phyloP scores from a whole-genome alignment of 1,140 invertebrate genomes.

The Dendroctonus ponderosae region DNA sequence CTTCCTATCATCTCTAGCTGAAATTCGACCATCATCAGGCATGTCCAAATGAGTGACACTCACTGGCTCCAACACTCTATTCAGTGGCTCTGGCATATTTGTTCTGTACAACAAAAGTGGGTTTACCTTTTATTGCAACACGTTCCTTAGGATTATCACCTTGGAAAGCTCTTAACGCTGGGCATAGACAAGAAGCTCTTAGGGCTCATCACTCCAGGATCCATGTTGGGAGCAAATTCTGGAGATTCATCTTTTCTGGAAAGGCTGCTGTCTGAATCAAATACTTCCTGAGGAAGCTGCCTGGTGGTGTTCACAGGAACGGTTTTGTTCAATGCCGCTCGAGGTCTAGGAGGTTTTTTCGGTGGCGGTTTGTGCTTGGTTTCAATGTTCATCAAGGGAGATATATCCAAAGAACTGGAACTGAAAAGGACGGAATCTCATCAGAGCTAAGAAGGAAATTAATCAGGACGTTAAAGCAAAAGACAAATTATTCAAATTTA shows the following conservation, averaged over 20 bases:
- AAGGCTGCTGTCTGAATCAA: conserved; percentile 43
- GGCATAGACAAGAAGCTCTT: conserved; percentile 79
- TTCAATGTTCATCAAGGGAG: conserved; percentile 44
- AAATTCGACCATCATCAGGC: conserved; percentile 52
- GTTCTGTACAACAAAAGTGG: conserved; percentile 52
- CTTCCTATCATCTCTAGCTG: conserved; percentile 36
- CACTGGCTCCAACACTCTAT: conserved; percentile 73
- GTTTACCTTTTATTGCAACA: conserved; percentile 6
- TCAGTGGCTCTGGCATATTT: conserved; percentile 69
- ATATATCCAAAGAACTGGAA: conserved; percentile 47
- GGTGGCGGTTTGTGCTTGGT: conserved; percentile 39
- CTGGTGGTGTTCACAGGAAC: conserved; percentile 38
- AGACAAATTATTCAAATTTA: no score
- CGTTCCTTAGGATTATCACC: conserved; percentile 43
- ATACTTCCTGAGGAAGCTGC: conserved; percentile 36
- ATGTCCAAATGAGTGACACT: conserved; percentile 65
- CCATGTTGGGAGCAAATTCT: conserved; percentile 42
- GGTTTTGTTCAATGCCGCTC: conserved; percentile 47
- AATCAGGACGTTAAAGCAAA: no score
- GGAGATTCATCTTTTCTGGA: conserved; percentile 41
- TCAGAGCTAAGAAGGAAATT: neutral
- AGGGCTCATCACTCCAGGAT: conserved; percentile 56
- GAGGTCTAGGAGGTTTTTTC: conserved; percentile 42
- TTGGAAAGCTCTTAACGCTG: conserved; percentile 74
- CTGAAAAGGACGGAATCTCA: conserved; percentile 4